Percentiles rank a stretch among this genome's conserved stretches.
These are phyloP conservation scores for Adoxophyes honmai DNA, from an alignment of 1,140 invertebrate genomes.

Conservation along the genomic window DNA sequence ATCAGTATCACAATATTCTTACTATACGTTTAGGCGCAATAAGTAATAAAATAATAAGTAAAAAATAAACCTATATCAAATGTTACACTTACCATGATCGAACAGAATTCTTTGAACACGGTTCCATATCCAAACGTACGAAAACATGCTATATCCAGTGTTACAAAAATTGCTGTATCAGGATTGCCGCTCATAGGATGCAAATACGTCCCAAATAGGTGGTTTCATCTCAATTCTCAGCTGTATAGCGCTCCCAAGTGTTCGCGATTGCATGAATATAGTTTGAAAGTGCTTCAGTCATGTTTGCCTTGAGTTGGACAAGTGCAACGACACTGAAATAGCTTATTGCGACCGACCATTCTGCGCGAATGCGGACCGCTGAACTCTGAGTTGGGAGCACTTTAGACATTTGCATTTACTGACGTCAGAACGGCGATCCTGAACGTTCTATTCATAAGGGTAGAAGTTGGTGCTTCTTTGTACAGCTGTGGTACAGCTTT, in stretches of 20 bases:
- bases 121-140: too few species aligned
- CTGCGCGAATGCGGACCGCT: slow-evolving; percentile 1
- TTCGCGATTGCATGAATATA: neutral
- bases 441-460: neutral
- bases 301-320: slow-evolving; percentile 10
- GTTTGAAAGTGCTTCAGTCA: neutral
- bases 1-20: too few species aligned
- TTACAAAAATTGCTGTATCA: slow-evolving; percentile 3
- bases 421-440: neutral
- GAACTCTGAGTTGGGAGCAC: slow-evolving; percentile 1
- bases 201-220: neutral
- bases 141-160: too few species aligned
- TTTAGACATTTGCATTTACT: slow-evolving; percentile 8
- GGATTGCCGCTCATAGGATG: slow-evolving; percentile 1
- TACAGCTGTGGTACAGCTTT: too few species aligned
- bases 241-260: neutral
- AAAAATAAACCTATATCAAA: too few species aligned
- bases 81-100: too few species aligned
- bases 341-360: neutral
- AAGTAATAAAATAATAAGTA: too few species aligned
- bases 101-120: too few species aligned
- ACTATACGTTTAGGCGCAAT: too few species aligned
- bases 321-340: slow-evolving; percentile 9
- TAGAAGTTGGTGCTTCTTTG: neutral
- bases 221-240: neutral